Evolutionary conservation across 2,113 vertebrate species (phyloP), one percentile per base, ranked within the genome.

Genomic region (Meriones unguiculatus): DNA sequence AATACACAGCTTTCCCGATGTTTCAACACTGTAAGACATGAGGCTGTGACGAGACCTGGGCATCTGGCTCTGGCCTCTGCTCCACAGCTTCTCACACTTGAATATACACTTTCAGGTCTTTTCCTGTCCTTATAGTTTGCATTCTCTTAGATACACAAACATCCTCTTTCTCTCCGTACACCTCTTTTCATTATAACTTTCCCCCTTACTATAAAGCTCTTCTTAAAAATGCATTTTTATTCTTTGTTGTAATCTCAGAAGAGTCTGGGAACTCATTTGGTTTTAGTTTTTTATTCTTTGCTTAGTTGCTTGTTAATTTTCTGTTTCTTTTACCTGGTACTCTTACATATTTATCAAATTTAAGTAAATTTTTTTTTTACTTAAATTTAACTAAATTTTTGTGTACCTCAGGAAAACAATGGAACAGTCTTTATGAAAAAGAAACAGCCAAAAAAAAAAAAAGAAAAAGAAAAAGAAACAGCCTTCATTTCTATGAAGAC

Each of bases 321-420:
- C n/a, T 91, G 14, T 92, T 87, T 92, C 20, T 59, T 87, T 69
- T 93, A 89, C n/a, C 12, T 50, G 30, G 9, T 70, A 22, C 28
- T 32, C 73, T 95, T 22, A 32, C 46, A 87, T 17, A 50, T 70
- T 80, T 89, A 41, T 84, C 46, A 84, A 67, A 90, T 75, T 82
- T 72, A 96, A 91, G 28, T 50, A 28, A 94, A 93, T 82, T 89
- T 84, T 70, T 35, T 15, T 94, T 46, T 46, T 46, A 46, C 46
- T 46, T 46, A 46, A 46, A 46, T 46, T 46, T 46, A 46, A 46
- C 80, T 93, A 69, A 65, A 70, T 87, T 95, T 94, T 90, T 82
- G 28, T 88, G 2, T 76, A 54, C 24, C 38, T 93, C 69, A 59
- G 41, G 73, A 46, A 88, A 96, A 94, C 10, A 70, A 3, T 30